phyloP scores from a whole-genome alignment of 2,888 invertebrate genomes.

The Gryllus longicercus region DNA sequence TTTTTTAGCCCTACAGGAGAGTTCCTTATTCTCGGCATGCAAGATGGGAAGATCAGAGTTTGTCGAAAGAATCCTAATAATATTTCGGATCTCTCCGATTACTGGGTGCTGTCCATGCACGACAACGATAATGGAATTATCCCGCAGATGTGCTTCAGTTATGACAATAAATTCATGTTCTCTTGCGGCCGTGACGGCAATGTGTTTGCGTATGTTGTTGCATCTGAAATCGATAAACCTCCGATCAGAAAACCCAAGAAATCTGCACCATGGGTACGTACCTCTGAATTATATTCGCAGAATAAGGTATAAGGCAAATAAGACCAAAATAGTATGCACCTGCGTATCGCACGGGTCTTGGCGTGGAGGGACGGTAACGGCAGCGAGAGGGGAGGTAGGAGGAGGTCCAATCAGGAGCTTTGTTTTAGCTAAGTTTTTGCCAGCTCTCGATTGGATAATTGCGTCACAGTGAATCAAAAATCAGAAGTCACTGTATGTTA shows the following conservation, averaged over 20 bases:
- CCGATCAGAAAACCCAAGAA: background rate
- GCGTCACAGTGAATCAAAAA: too few relatives aligned
- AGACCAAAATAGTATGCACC: too few relatives aligned
- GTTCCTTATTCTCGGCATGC: slow-evolving; percentile 59
- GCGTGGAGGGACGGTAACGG: too few relatives aligned
- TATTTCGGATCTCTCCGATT: slow-evolving; percentile 58
- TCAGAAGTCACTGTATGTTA: too few relatives aligned
- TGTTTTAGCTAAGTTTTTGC: too few relatives aligned
- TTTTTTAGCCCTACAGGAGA: slow-evolving; percentile 49
- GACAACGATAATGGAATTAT: slow-evolving; percentile 67
- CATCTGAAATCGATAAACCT: slow-evolving; percentile 47
- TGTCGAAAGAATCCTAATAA: slow-evolving; percentile 51
- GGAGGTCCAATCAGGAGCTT: too few relatives aligned
- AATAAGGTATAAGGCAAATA: too few relatives aligned
- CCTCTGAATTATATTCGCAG: background rate
- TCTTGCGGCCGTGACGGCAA: slow-evolving; percentile 73
- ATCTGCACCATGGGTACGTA: background rate
- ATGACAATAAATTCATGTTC: slow-evolving; percentile 54
- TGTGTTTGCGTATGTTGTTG: slow-evolving; percentile 65
- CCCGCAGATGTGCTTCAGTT: slow-evolving; percentile 60
- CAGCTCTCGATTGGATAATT: too few relatives aligned
- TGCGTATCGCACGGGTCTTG: too few relatives aligned
- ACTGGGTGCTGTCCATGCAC: slow-evolving; percentile 70
- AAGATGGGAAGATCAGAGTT: slow-evolving; percentile 59
- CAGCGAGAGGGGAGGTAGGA: too few relatives aligned